A percentile compares a stretch with the other conserved stretches of the same genome.
These are phyloP conservation scores for Embidobia sp. DNA, from an alignment of 2,888 invertebrate species.

Conservation along the genomic window DNA sequence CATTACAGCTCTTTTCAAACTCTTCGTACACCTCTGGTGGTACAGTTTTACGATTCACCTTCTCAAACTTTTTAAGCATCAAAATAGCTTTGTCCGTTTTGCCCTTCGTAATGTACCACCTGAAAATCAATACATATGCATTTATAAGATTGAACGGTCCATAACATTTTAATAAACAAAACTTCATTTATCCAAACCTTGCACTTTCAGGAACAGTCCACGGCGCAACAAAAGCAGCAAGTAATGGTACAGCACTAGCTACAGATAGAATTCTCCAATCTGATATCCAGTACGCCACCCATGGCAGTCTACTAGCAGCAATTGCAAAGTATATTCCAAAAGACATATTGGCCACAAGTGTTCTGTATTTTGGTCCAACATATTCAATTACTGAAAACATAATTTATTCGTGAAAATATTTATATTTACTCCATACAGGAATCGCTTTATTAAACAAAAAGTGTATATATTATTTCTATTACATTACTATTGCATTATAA, in stretches of 20 bases:
- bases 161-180: too few relatives aligned
- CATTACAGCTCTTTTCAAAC: conserved; percentile 87
- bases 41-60: conserved; percentile 88
- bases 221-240: conserved; percentile 87
- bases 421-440: too few relatives aligned
- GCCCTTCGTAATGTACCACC: conserved; percentile 94
- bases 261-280: conserved; percentile 91
- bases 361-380: conserved; percentile 94
- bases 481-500: too few relatives aligned
- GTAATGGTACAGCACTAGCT: conserved; percentile 89
- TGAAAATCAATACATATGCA: conserved; percentile 51
- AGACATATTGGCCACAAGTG: conserved; percentile 94
- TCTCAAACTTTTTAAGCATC: conserved; percentile 91
- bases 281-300: conserved; percentile 91
- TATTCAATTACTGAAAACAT: conserved; percentile 89
- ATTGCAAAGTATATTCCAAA: conserved; percentile 93
- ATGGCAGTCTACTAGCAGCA: conserved; percentile 90
- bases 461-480: too few relatives aligned
- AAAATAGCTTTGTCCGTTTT: conserved; percentile 89
- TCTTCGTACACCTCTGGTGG: conserved; percentile 88
- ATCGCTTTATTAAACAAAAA: too few relatives aligned
- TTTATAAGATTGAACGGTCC: too few relatives aligned
- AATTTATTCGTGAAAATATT: too few relatives aligned
- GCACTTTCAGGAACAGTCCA: conserved; percentile 93
- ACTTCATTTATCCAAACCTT: conserved; percentile 77